Percentiles rank a stretch among this genome's conserved stretches.
Conservation (phyloP, 2,797 vertebrate species). For the Pipistrellus pipistrellus region DNA sequence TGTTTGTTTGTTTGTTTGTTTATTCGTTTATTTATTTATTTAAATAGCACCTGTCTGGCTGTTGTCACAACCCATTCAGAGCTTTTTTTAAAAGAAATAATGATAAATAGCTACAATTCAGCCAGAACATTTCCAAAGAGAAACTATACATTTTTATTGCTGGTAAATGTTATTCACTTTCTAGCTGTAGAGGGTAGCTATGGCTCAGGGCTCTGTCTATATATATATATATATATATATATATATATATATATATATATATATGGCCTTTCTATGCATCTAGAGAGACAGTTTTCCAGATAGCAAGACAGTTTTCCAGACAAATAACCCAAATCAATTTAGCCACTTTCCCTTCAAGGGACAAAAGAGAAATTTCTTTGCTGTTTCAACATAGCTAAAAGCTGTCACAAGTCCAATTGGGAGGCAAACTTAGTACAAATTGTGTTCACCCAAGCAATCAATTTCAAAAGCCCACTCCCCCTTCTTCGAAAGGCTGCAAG, state of each 20-base stretch:
- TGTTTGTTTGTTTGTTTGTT: slow-evolving; percentile 8
- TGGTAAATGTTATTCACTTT: slow-evolving; percentile 33
- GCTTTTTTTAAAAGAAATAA: slow-evolving; percentile 78
- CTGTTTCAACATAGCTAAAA: slow-evolving; percentile 74
- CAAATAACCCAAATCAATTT: slow-evolving; percentile 72
- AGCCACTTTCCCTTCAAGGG: slow-evolving; percentile 71
- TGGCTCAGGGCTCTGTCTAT: slow-evolving; percentile 2
- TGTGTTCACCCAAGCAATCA: slow-evolving; percentile 62
- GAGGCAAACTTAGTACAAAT: slow-evolving; percentile 71
- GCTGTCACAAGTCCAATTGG: slow-evolving; percentile 74
- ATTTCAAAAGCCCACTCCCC: slow-evolving; percentile 63
- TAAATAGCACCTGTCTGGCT: slow-evolving; percentile 67
- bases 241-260: not conserved
- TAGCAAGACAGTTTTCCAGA: slow-evolving; percentile 70
- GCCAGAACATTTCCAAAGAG: slow-evolving; percentile 67
- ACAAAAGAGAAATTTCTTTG: slow-evolving; percentile 75
- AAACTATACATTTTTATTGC: slow-evolving; percentile 65
- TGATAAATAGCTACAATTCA: slow-evolving; percentile 69
- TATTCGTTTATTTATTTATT: slow-evolving; percentile 6
- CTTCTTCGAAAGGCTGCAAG: slow-evolving; percentile 66
- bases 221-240: too few species aligned
- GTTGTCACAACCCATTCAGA: slow-evolving; percentile 59
- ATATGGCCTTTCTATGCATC: slow-evolving; percentile 46
- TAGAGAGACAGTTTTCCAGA: slow-evolving; percentile 70
- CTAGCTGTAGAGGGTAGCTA: slow-evolving; percentile 65